Conservation (phyloP, 2,113 vertebrate species). For the Toxotes chatareus region DNA sequence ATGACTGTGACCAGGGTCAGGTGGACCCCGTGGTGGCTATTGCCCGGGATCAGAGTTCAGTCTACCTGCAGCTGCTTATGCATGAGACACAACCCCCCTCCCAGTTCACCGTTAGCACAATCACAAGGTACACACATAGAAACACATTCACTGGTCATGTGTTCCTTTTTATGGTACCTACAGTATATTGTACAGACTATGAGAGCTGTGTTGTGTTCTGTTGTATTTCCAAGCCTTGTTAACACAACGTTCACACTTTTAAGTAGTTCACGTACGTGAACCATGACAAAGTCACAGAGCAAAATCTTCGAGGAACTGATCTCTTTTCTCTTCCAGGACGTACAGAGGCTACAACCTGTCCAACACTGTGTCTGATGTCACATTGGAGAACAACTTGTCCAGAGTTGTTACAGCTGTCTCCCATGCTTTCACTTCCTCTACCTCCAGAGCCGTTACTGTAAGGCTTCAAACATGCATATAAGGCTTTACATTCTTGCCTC, state of each 20-base stretch:
- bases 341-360: constrained; percentile 94
- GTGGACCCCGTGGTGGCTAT: constrained; percentile 95
- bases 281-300: not conserved
- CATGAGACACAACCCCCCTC: constrained; percentile 94
- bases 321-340: constrained; percentile 81
- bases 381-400: constrained; percentile 96
- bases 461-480: constrained; percentile 53
- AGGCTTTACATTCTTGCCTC: not conserved
- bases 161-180: too few species aligned
- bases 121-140: constrained; percentile 89
- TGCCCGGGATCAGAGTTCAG: constrained; percentile 94
- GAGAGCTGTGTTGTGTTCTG: not conserved
- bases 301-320: not conserved
- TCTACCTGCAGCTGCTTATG: constrained; percentile 96
- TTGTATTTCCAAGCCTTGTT: not conserved
- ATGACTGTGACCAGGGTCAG: constrained; percentile 94
- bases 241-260: not conserved
- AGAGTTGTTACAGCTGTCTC: constrained; percentile 91
- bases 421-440: constrained; percentile 91
- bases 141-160: not conserved
- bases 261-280: not conserved
- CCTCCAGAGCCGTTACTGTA: constrained; percentile 92
- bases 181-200: not conserved
- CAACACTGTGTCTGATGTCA: constrained; percentile 88
- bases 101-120: constrained; percentile 94